Percentiles rank a stretch among this genome's conserved stretches.
phyloP scores from a whole-genome alignment of 2,797 vertebrate genomes.

The Onychomys arenicola region DNA sequence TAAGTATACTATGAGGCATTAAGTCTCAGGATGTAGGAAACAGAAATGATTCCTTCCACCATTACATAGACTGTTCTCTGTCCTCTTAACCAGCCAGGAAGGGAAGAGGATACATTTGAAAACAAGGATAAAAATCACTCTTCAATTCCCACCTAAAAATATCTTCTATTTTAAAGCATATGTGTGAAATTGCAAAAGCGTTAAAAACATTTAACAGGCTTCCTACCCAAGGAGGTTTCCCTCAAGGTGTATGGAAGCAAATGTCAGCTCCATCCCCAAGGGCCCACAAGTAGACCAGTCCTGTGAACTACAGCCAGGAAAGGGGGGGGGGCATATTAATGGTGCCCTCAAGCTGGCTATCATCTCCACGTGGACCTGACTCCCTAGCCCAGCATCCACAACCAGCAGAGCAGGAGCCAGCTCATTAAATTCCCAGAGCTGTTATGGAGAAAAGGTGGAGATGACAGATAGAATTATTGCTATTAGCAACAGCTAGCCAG shows the following conservation, averaged over 20 bases:
- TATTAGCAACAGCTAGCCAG: conserved; percentile 1
- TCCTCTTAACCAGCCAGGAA: not conserved
- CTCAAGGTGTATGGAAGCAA: not conserved
- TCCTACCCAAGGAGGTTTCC: not conserved
- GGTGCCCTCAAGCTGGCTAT: not conserved
- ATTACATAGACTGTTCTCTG: not conserved
- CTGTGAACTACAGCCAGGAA: not conserved
- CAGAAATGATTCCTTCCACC: not conserved
- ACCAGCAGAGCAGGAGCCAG: conserved; percentile 32
- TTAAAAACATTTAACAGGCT: not conserved
- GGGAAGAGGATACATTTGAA: not conserved
- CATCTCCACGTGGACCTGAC: not conserved
- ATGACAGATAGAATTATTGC: conserved; percentile 1
- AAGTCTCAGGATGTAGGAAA: not conserved
- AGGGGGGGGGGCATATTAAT: not conserved
- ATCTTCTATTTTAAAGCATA: conserved; percentile 18
- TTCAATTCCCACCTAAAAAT: not conserved
- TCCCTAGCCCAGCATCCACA: not conserved
- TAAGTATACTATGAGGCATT: not conserved
- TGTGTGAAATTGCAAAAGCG: conserved; percentile 40
- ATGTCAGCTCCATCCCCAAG: not conserved
- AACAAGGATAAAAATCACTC: conserved; percentile 6
- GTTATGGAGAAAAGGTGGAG: conserved; percentile 28
- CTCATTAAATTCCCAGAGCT: conserved; percentile 37
- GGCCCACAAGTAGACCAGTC: not conserved